These are phyloP conservation scores for Chauna torquata DNA, from an alignment of 2,113 vertebrate genomes.

Conservation along the genomic window DNA sequence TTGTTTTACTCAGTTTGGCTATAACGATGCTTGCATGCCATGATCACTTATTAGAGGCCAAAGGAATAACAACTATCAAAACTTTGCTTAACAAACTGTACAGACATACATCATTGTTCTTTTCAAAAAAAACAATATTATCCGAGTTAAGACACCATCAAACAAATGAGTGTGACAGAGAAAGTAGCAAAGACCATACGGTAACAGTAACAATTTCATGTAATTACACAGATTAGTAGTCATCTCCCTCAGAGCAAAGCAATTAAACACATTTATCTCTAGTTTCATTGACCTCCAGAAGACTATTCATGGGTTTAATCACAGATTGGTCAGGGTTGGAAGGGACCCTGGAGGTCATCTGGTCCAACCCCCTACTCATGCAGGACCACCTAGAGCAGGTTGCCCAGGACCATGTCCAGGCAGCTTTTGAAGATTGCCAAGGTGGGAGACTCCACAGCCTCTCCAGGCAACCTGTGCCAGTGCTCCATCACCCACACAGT, in stretches of 20 bases:
- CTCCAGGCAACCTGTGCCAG: no score
- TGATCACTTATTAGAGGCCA: neutral
- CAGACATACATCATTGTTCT: neutral
- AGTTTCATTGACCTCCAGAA: neutral
- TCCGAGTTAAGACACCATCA: neutral
- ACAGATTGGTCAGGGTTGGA: no score
- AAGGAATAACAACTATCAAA: neutral
- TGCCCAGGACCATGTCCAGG: no score
- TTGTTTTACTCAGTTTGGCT: neutral
- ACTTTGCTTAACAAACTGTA: neutral
- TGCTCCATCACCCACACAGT: no score
- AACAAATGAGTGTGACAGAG: neutral
- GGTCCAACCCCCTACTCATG: no score
- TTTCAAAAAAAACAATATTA: neutral
- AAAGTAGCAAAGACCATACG: neutral
- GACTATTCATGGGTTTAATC: neutral
- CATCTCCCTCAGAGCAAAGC: neutral
- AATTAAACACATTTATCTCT: slow-evolving; percentile 3
- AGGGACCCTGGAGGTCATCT: no score
- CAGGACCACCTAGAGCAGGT: no score
- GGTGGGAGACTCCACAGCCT: no score
- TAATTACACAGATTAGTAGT: slow-evolving; percentile 16
- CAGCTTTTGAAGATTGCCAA: no score
- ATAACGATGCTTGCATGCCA: neutral
- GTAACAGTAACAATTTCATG: neutral